Percentiles rank a stretch among this genome's conserved stretches.
These are phyloP conservation scores for Calliphora vicina DNA, from an alignment of 1,140 invertebrate genomes.

Conservation along the genomic window DNA sequence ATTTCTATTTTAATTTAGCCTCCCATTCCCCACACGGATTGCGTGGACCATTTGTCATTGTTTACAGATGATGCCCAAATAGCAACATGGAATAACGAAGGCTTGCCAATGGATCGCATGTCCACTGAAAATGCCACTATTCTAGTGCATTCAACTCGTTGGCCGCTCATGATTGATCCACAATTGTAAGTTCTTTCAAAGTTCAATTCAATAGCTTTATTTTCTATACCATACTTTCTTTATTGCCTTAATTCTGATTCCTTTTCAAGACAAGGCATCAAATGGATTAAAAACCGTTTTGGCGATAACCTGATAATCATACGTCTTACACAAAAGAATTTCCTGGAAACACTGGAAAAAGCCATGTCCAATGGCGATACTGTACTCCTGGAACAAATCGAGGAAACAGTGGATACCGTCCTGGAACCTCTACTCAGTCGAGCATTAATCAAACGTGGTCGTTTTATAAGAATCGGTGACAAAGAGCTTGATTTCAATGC, in stretches of 20 bases:
- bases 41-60: slow-evolving; percentile 81
- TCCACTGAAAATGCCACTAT: slow-evolving; percentile 96
- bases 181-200: slow-evolving; percentile 66
- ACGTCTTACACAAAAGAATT: slow-evolving; percentile 81
- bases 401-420: slow-evolving; percentile 88
- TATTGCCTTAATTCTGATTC: background rate
- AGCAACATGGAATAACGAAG: slow-evolving; percentile 94
- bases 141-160: slow-evolving; percentile 86
- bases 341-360: slow-evolving; percentile 84
- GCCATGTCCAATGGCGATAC: slow-evolving; percentile 79
- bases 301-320: slow-evolving; percentile 77
- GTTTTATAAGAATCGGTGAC: slow-evolving; percentile 81
- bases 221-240: background rate
- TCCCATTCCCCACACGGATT: slow-evolving; percentile 81
- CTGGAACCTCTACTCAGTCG: slow-evolving; percentile 88
- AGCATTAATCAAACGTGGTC: slow-evolving; percentile 86
- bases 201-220: background rate
- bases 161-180: slow-evolving; percentile 96
- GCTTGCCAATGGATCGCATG: slow-evolving; percentile 91
- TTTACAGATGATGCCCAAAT: slow-evolving; percentile 92
- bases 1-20: too few species aligned
- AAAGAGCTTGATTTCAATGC: slow-evolving; percentile 90
- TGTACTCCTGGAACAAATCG: slow-evolving; percentile 90
- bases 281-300: slow-evolving; percentile 94
- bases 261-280: slow-evolving; percentile 79